A percentile compares a stretch with the other conserved stretches of the same genome.
These are phyloP conservation scores for Esox niger DNA, from an alignment of 2,113 vertebrate species.

Conservation along the genomic window DNA sequence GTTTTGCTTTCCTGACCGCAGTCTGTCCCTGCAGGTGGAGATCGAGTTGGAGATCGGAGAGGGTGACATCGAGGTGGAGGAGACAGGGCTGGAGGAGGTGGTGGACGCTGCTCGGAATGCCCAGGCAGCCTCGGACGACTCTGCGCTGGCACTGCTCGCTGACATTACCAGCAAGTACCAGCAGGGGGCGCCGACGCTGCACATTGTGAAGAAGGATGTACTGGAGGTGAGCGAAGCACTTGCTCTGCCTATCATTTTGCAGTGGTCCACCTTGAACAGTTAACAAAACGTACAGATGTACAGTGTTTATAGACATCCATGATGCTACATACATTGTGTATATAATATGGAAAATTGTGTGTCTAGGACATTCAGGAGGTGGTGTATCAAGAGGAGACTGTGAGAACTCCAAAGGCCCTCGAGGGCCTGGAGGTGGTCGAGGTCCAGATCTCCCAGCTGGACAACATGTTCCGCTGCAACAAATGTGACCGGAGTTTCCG, in stretches of 20 bases:
- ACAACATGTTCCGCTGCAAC: conserved; percentile 92
- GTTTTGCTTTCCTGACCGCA: not conserved
- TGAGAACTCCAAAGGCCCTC: conserved; percentile 85
- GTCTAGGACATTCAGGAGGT: conserved; percentile 47
- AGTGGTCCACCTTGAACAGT: no score
- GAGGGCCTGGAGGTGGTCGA: conserved; percentile 95
- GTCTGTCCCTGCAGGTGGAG: conserved; percentile 67
- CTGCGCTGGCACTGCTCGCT: conserved; percentile 90
- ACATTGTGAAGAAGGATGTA: conserved; percentile 56
- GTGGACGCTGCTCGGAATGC: conserved; percentile 80
- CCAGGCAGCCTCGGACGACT: conserved; percentile 85
- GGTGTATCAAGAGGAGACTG: conserved; percentile 81
- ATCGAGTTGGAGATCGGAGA: conserved; percentile 85
- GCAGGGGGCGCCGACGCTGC: conserved; percentile 76
- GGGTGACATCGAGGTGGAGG: conserved; percentile 78
- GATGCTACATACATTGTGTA: no score
- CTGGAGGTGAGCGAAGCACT: conserved; percentile 24
- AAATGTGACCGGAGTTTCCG: conserved; percentile 96
- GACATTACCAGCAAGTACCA: conserved; percentile 99
- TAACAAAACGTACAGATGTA: no score
- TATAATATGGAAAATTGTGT: no score
- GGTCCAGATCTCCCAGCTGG: conserved; percentile 95
- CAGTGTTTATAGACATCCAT: no score
- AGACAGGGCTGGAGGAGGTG: conserved; percentile 78
- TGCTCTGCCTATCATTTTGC: no score